These are phyloP conservation scores for Eupithecia centaureata DNA, from an alignment of 2,888 invertebrate genomes.

Conservation along the genomic window DNA sequence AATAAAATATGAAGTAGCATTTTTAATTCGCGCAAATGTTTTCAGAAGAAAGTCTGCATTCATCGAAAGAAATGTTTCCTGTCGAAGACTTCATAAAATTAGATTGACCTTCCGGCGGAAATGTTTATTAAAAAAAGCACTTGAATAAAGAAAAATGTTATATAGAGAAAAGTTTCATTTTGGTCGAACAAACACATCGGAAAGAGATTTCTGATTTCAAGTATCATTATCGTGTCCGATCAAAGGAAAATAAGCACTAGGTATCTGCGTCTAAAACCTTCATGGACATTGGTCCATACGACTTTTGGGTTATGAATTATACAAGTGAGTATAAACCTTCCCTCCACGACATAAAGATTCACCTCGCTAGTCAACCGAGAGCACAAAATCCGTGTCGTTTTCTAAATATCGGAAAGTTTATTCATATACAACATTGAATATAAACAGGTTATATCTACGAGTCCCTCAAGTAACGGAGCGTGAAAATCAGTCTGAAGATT, in stretches of 20 bases:
- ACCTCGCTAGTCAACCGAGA: background rate
- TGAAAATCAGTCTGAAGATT: slow-evolving; percentile 65
- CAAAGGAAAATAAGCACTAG: background rate
- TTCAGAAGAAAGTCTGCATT: slow-evolving; percentile 6
- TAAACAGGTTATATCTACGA: slow-evolving; percentile 22
- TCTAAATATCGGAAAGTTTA: slow-evolving; percentile 11
- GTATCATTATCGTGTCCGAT: background rate
- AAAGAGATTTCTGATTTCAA: background rate
- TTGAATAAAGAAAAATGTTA: slow-evolving; percentile 6
- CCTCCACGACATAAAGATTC: background rate
- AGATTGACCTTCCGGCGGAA: slow-evolving; percentile 24
- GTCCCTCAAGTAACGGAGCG: slow-evolving; percentile 57
- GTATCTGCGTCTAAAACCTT: background rate
- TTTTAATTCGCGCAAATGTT: background rate
- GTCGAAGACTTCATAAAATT: slow-evolving; percentile 8
- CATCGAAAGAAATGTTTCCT: slow-evolving; percentile 20
- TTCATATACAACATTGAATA: slow-evolving; percentile 15
- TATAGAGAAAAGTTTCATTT: slow-evolving; percentile 20
- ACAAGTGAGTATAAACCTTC: background rate
- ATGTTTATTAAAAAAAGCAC: slow-evolving; percentile 19
- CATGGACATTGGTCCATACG: background rate
- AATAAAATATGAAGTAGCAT: background rate
- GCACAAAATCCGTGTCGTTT: background rate
- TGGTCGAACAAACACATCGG: slow-evolving; percentile 9
- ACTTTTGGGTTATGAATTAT: too few relatives aligned